These are phyloP conservation scores for Motacilla tschutschensis DNA, from an alignment of 2,113 vertebrate genomes.

Conservation along the genomic window DNA sequence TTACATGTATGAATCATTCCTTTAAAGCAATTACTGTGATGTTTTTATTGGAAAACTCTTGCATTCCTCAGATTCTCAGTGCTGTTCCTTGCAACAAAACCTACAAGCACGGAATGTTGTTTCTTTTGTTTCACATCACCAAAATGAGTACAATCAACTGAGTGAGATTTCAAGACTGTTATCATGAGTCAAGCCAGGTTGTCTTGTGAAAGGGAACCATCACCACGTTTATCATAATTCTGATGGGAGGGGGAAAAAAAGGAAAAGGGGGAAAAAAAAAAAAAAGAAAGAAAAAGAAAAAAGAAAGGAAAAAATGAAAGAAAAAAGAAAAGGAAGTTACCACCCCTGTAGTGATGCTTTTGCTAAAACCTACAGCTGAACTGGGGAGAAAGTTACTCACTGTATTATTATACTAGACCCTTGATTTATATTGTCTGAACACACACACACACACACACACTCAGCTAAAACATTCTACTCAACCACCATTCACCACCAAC, in stretches of 20 bases:
- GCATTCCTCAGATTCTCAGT: slow-evolving; percentile 29
- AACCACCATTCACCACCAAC: neutral
- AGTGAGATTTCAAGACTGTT: neutral
- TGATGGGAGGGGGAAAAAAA: neutral
- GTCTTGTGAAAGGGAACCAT: neutral
- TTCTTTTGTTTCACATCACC: slow-evolving; percentile 1
- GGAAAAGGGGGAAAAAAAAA: fast-evolving
- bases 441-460: neutral
- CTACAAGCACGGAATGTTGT: neutral
- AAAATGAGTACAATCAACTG: neutral
- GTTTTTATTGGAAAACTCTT: slow-evolving; percentile 46
- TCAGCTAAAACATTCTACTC: neutral
- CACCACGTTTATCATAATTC: neutral
- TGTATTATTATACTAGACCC: neutral
- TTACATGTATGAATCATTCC: neutral
- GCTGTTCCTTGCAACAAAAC: neutral
- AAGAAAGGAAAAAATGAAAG: neutral
- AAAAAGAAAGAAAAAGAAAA: fast-evolving
- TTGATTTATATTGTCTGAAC: neutral
- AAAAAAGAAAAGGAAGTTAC: neutral
- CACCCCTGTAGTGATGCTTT: neutral
- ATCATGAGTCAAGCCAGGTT: neutral
- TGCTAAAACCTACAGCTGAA: neutral
- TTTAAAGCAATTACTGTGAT: slow-evolving; percentile 30
- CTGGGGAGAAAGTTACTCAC: neutral